These are phyloP conservation scores for Sarcophaga subvicina DNA, from an alignment of 2,888 invertebrate genomes.

Conservation along the genomic window DNA sequence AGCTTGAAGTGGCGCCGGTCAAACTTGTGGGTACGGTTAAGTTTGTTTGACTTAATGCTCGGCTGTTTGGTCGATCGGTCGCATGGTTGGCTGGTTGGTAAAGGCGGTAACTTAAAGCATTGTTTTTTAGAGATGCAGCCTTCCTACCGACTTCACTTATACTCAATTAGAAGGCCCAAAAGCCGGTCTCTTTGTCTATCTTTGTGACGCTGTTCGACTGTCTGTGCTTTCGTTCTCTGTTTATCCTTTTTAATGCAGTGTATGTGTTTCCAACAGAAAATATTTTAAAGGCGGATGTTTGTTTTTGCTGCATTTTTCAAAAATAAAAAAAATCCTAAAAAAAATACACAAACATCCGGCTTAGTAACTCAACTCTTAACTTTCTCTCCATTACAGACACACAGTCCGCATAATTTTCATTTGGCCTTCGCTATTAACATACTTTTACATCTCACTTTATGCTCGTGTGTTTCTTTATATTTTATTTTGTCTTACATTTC, in stretches of 20 bases:
- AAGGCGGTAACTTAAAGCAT: slow-evolving; percentile 58
- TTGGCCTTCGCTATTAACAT: not conserved
- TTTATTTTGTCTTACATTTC: slow-evolving; percentile 51
- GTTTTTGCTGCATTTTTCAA: slow-evolving; percentile 43
- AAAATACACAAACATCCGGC: slow-evolving; percentile 68
- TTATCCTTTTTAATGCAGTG: not conserved
- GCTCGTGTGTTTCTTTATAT: slow-evolving; percentile 17
- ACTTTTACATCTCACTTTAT: not conserved
- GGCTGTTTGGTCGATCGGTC: slow-evolving; percentile 13
- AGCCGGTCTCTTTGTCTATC: slow-evolving; percentile 3
- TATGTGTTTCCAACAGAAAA: not conserved
- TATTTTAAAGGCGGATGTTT: slow-evolving; percentile 51
- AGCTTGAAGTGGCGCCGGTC: slow-evolving; percentile 64
- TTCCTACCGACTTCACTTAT: slow-evolving; percentile 15
- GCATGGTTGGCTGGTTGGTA: slow-evolving; percentile 31
- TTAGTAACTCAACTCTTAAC: slow-evolving; percentile 54
- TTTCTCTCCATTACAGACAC: slow-evolving; percentile 20
- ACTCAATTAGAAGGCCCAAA: slow-evolving; percentile 8
- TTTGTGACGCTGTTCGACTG: slow-evolving; percentile 17
- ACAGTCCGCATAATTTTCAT: not conserved
- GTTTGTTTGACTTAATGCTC: slow-evolving; percentile 62
- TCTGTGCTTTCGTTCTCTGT: slow-evolving; percentile 4
- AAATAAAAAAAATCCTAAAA: slow-evolving; percentile 43
- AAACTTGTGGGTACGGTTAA: slow-evolving; percentile 63
- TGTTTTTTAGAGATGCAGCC: slow-evolving; percentile 32